A percentile compares a stretch with the other conserved stretches of the same genome.
These are phyloP conservation scores for Drosophila dives DNA, from an alignment of 2,888 invertebrate genomes.

Conservation along the genomic window DNA sequence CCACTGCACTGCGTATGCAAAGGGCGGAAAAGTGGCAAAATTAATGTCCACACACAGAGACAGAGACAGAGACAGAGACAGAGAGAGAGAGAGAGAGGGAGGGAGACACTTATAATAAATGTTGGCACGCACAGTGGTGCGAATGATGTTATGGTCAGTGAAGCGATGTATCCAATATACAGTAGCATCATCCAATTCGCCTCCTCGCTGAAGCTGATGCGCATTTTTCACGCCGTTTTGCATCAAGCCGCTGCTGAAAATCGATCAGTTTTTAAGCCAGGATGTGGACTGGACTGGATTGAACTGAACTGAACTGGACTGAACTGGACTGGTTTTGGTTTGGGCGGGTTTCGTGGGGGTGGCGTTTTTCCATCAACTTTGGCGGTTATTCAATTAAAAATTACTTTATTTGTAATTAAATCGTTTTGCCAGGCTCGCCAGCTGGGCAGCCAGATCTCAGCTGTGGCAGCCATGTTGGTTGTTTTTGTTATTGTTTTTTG, in stretches of 20 bases:
- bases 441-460: conserved; percentile 43
- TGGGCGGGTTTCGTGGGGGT: conserved; percentile 12
- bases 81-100: too few relatives aligned
- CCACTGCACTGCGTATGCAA: conserved; percentile 41
- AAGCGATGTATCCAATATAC: conserved; percentile 22
- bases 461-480: conserved; percentile 48
- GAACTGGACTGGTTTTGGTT: conserved; percentile 15
- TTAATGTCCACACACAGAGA: conserved; percentile 65
- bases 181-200: conserved; percentile 1
- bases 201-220: conserved; percentile 38
- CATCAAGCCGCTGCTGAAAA: conserved; percentile 53
- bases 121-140: conserved; percentile 61
- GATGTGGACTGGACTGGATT: not conserved
- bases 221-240: conserved; percentile 49
- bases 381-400: conserved; percentile 83
- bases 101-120: conserved; percentile 45
- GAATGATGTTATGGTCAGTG: conserved; percentile 47
- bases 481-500: conserved; percentile 1
- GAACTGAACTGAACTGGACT: conserved; percentile 3
- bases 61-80: not conserved
- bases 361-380: conserved; percentile 69
- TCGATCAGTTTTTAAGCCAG: conserved; percentile 64
- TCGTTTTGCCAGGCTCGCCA: conserved; percentile 69
- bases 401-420: conserved; percentile 84
- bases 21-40: conserved; percentile 61